These are phyloP conservation scores for Yponomeuta evonymella DNA, from an alignment of 2,888 invertebrate species.

Conservation along the genomic window DNA sequence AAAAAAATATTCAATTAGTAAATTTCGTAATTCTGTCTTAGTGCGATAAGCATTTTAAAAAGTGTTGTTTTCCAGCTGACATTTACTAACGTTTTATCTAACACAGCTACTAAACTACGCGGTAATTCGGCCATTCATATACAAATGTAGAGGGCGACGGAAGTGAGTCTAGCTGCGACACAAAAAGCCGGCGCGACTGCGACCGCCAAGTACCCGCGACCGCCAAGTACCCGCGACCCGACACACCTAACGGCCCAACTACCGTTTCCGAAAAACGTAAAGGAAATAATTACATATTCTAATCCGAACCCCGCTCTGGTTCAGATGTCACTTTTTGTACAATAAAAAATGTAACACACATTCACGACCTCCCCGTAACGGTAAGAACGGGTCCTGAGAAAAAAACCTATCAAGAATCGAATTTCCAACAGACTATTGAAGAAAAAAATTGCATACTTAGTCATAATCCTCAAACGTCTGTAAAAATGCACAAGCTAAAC, in stretches of 20 bases:
- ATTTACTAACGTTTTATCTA: neutral
- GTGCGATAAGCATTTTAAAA: neutral
- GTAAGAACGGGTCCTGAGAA: slow-evolving; percentile 65
- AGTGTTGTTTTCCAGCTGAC: neutral
- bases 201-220: slow-evolving; percentile 19
- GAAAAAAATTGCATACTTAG: slow-evolving; percentile 67
- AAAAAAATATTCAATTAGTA: no score
- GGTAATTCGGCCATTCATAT: neutral
- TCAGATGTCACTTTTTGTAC: slow-evolving; percentile 68
- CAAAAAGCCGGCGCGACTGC: slow-evolving; percentile 15
- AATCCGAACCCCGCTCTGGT: slow-evolving; percentile 65
- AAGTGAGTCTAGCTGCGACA: slow-evolving; percentile 19
- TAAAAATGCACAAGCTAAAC: slow-evolving; percentile 31
- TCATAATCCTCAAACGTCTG: slow-evolving; percentile 52
- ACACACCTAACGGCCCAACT: slow-evolving; percentile 43
- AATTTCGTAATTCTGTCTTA: no score
- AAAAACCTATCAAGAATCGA: slow-evolving; percentile 61
- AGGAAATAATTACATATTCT: slow-evolving; percentile 77
- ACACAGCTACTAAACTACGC: neutral
- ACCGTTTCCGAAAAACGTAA: slow-evolving; percentile 72
- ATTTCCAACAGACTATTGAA: slow-evolving; percentile 46
- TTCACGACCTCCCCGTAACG: slow-evolving; percentile 59
- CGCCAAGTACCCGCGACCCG: slow-evolving; percentile 19
- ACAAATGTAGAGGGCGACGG: slow-evolving; percentile 15
- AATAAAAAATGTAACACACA: slow-evolving; percentile 55